Evolutionary conservation across 2,797 vertebrate species (phyloP).

Genomic region (Sebastes hopkinsi): DNA sequence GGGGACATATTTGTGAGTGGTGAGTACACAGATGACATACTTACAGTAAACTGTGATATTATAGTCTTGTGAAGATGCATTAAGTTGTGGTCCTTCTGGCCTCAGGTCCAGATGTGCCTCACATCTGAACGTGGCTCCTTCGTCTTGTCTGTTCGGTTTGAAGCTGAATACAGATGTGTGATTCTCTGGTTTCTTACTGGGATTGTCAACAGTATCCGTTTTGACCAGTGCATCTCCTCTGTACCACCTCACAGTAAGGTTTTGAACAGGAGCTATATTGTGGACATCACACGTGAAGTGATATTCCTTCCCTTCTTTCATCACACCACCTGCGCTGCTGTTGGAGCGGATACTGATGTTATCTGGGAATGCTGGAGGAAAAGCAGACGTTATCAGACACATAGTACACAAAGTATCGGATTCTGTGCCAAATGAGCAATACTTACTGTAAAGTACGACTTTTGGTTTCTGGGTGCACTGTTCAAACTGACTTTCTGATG

Average conservation of each 20-base stretch:
- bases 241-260: constrained; percentile 69
- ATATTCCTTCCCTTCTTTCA: constrained; percentile 22
- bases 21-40: constrained; percentile 30
- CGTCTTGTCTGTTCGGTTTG: constrained; percentile 37
- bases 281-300: constrained; percentile 61
- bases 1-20: background rate
- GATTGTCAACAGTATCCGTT: rapidly evolving
- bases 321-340: background rate
- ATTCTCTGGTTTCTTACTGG: background rate
- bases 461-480: rapidly evolving
- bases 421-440: background rate
- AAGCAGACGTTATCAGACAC: background rate
- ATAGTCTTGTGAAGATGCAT: constrained; percentile 19
- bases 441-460: constrained; percentile 74
- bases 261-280: constrained; percentile 62
- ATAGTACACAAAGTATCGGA: too few species aligned
- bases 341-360: constrained; percentile 41
- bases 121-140: constrained; percentile 62
- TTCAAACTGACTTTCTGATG: rapidly evolving
- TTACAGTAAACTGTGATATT: constrained; percentile 54
- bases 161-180: background rate
- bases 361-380: constrained; percentile 70
- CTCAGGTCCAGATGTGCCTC: constrained; percentile 71
- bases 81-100: constrained; percentile 50
- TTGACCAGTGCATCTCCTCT: constrained; percentile 7